Percentiles rank a stretch among this genome's conserved stretches.
phyloP scores from a whole-genome alignment of 2,113 vertebrate genomes.

The Centrocercus urophasianus region DNA sequence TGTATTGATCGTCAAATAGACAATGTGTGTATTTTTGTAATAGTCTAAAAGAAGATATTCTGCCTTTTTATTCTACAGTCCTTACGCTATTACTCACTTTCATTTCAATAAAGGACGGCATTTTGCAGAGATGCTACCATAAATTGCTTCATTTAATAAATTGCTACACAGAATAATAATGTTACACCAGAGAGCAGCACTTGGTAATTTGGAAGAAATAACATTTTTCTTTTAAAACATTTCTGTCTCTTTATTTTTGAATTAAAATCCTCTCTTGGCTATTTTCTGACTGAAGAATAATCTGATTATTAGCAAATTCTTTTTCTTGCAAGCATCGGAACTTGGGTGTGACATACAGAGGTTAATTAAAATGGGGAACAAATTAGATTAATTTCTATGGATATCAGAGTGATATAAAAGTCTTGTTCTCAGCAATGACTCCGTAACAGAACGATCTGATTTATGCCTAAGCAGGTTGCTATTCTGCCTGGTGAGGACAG shows the following conservation, averaged over 20 bases:
- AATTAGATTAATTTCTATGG: conserved; percentile 12
- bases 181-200: conserved; percentile 67
- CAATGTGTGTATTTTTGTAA: conserved; percentile 77
- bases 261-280: conserved; percentile 34
- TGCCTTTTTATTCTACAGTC: conserved; percentile 75
- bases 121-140: conserved; percentile 74
- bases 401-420: conserved; percentile 30
- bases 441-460: conserved; percentile 39
- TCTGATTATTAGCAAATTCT: conserved; percentile 1
- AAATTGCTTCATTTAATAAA: conserved; percentile 78
- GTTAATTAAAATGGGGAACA: conserved; percentile 60
- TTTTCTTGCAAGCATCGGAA: neutral
- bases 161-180: conserved; percentile 75
- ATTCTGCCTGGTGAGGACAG: conserved; percentile 25
- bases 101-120: conserved; percentile 74
- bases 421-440: conserved; percentile 32
- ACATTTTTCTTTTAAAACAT: conserved; percentile 39
- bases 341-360: conserved; percentile 5
- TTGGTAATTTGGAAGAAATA: conserved; percentile 70
- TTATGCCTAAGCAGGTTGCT: conserved; percentile 46
- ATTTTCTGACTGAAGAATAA: conserved; percentile 45
- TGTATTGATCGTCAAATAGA: conserved; percentile 78
- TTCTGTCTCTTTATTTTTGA: conserved; percentile 42
- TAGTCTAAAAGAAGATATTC: conserved; percentile 73
- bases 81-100: conserved; percentile 71